Conservation (phyloP, 2,888 invertebrate genomes). For the Euzetes globulus region DNA sequence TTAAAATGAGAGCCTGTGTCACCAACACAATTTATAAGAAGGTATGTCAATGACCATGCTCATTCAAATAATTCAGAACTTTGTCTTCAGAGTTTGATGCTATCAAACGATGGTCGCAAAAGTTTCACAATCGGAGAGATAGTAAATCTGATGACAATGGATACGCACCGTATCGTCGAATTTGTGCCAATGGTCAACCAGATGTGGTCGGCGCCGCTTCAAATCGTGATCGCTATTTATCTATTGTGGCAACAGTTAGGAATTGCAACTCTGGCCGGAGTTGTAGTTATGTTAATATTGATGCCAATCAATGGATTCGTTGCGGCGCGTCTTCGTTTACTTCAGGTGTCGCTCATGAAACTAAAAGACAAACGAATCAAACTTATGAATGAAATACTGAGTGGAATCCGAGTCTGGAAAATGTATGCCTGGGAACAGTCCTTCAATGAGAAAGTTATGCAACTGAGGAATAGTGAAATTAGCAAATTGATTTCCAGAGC, state of each 20-base stretch:
- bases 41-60: constrained; percentile 49
- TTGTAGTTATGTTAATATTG: constrained; percentile 51
- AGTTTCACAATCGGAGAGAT: constrained; percentile 53
- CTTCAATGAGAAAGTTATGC: constrained; percentile 75
- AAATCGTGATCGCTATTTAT: constrained; percentile 43
- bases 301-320: constrained; percentile 47
- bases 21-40: constrained; percentile 82
- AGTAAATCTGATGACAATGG: constrained; percentile 53
- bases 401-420: constrained; percentile 83
- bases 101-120: constrained; percentile 49
- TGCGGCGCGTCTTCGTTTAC: constrained; percentile 47
- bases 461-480: constrained; percentile 79
- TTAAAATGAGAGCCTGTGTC: constrained; percentile 77
- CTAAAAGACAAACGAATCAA: constrained; percentile 87
- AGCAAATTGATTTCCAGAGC: constrained; percentile 74
- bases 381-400: constrained; percentile 84
- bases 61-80: neutral
- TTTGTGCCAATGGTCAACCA: constrained; percentile 46
- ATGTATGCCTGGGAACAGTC: constrained; percentile 91
- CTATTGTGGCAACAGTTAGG: constrained; percentile 43
- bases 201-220: constrained; percentile 48
- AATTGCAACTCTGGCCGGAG: constrained; percentile 50
- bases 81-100: constrained; percentile 29
- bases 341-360: constrained; percentile 65
- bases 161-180: constrained; percentile 49